Evolutionary conservation across 2,888 invertebrate genomes (phyloP), one percentile per base, ranked within the genome.

Genomic region (Ormyrus rosae): DNA sequence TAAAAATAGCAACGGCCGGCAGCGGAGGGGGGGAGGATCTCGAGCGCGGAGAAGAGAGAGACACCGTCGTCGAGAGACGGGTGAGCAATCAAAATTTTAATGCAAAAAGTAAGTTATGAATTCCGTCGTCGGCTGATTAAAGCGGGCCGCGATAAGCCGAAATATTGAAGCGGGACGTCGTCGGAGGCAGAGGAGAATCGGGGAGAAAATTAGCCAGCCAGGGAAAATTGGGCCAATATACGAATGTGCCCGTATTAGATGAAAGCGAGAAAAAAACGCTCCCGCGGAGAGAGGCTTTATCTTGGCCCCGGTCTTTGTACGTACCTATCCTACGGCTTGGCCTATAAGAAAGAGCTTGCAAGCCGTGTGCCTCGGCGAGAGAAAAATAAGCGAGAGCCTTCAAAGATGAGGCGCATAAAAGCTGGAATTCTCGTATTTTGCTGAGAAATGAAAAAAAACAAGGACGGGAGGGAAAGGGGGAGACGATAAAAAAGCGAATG

Each of bases 101-200:
- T 60, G 72, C 58, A n/a, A n/a, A 67, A 78, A 78, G 67, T 67
- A 72, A 78, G 72, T 78, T 67, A 72, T 65, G 61, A 78, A 78
- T 78, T 78, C 46, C 11, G 69, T 55, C 58, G 50, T 7, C 45
- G 58, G 45, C 46, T 48, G 6, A 8, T n/a, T 34, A 53, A 45
- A 45, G 6, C n/a, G 58, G 10, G 60, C 19, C 48, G 55, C 48
- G 55, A 34, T 34, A 34, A 34, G 34, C 2, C 34, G 34, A 34
- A 34, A 34, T 34, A 34, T 34, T 34, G 34, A 34, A 34, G 34
- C 53, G 45, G 13, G 50, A 7, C 58, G 70, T 51, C 10, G 19
- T 51, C 55, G 34, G 51, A n/a, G 53, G 34, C 34, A 34, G 34
- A 34, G 2, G 34, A 34, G 34, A 34, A 34, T 34, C 34, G 34